A percentile compares a stretch with the other conserved stretches of the same genome.
Evolutionary conservation across 1,140 invertebrate genomes (phyloP).

Genomic region (Nasonia vitripennis): DNA sequence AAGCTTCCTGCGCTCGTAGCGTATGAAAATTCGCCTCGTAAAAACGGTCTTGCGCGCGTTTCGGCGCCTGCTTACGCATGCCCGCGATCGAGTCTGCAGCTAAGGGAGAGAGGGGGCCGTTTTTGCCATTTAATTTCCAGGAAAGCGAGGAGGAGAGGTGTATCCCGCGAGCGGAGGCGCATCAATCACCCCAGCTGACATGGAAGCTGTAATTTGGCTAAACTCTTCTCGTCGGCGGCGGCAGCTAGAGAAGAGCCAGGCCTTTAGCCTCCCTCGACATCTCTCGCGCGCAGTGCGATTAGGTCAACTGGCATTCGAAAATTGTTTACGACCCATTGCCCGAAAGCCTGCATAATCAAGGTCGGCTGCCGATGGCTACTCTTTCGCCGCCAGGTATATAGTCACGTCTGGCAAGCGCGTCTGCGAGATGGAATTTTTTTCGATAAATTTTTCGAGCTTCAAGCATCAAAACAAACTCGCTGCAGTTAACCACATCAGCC

Average conservation of each 20-base stretch:
- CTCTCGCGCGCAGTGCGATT: conserved; percentile 52
- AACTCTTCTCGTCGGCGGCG: conserved; percentile 58
- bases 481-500: background rate
- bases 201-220: conserved; percentile 74
- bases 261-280: background rate
- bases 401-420: too few species aligned
- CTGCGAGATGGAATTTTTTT: background rate
- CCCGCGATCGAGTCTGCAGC: conserved; percentile 11
- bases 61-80: conserved; percentile 50
- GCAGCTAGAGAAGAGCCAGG: background rate
- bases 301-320: conserved; percentile 58
- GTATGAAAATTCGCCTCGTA: conserved; percentile 47
- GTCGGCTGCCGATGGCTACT: conserved; percentile 16
- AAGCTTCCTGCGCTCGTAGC: background rate
- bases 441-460: background rate
- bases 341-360: conserved; percentile 59
- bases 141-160: conserved; percentile 62
- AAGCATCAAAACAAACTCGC: background rate
- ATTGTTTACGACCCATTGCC: conserved; percentile 63
- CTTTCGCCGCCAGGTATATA: conserved; percentile 26
- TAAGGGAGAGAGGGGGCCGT: background rate
- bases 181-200: conserved; percentile 73
- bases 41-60: conserved; percentile 11
- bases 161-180: conserved; percentile 56
- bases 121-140: conserved; percentile 72